Base-by-base conservation (phyloP, 2,113 vertebrate genomes). In the Herpetotheres cachinnans region DNA sequence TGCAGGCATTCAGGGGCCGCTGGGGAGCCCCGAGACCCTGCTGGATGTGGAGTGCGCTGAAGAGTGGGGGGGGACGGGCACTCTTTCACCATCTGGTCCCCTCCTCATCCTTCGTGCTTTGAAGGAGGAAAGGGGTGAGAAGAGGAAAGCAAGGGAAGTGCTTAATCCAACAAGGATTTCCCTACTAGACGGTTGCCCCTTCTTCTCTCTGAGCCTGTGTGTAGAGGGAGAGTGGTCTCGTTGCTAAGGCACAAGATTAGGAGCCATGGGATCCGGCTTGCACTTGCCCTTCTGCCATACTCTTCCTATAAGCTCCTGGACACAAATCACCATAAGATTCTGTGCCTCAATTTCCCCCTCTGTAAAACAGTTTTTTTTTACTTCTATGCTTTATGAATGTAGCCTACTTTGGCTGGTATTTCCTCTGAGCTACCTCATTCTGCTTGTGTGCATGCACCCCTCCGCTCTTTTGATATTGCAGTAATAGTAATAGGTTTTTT, bases 11-110 rank as follows among this genome's bases (percentile, higher is more conserved):
- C 1, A 9, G 74, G 63, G 81, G 46, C 92, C 0, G 6, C 67
- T 74, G 90, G 77, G 61, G 46, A 92, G 78, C 85, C 90, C 86
- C 32, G 16, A 67, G 19, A 36, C 71, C 86, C 78, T 80, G 67
- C 95, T 93, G 93, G 82, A 65, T 72, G 61, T 82, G 71, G 85
- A 76, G 46, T 69, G 82, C 80, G 89, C 25, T 89, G 95, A 52
- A 65, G 81, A 63, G 52, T 32, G 78, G 59, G 73, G 78, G 22
- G 36, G 59, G 22, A 11, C 18, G 10, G 50, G 42, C 63, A 56
- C 49, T 13, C 0, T 47, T 89, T 55, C 73, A 27, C 56, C 0
- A 0, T 74, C 67, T 56, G 58, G 15, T 44, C 73, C 77, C 70
- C 74, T 88, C 82, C 86, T 40, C 66, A 26, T 65, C 38, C 84